These are phyloP conservation scores for honey bee (Apis mellifera) DNA, from an alignment of 1,140 invertebrate species.

Conservation along the genomic window DNA sequence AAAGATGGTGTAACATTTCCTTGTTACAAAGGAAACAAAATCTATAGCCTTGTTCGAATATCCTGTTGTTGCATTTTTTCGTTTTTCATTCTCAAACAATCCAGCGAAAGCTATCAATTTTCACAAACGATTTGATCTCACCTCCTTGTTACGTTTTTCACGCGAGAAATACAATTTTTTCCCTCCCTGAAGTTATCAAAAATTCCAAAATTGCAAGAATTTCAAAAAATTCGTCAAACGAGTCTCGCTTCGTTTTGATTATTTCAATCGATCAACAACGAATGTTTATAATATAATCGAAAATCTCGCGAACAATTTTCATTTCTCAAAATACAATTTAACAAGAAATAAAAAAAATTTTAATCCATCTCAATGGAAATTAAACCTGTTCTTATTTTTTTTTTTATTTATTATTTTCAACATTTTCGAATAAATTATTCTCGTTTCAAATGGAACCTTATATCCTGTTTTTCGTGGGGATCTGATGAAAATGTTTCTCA, in stretches of 20 bases:
- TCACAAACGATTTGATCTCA: background rate
- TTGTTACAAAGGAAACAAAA: background rate
- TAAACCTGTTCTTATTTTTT: too few relatives aligned
- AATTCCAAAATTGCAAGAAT: background rate
- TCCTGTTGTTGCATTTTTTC: background rate
- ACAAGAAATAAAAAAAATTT: too few relatives aligned
- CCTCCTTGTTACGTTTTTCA: background rate
- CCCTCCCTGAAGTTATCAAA: background rate
- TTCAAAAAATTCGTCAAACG: background rate
- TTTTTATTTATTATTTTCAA: too few relatives aligned
- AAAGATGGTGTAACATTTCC: background rate
- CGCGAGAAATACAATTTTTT: background rate
- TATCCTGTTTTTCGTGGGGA: too few relatives aligned
- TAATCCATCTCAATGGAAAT: too few relatives aligned
- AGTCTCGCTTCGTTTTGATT: background rate
- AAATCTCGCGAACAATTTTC: too few relatives aligned
- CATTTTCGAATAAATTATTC: too few relatives aligned
- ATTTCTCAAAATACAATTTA: too few relatives aligned
- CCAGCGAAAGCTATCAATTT: background rate
- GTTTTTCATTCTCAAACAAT: background rate
- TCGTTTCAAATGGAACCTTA: too few relatives aligned
- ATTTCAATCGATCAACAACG: background rate
- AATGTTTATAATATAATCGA: too few relatives aligned
- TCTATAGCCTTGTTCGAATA: background rate
- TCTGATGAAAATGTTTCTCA: background rate